A percentile compares a stretch with the other conserved stretches of the same genome.
phyloP scores from a whole-genome alignment of 1,140 invertebrate genomes.

The Zophobas morio region DNA sequence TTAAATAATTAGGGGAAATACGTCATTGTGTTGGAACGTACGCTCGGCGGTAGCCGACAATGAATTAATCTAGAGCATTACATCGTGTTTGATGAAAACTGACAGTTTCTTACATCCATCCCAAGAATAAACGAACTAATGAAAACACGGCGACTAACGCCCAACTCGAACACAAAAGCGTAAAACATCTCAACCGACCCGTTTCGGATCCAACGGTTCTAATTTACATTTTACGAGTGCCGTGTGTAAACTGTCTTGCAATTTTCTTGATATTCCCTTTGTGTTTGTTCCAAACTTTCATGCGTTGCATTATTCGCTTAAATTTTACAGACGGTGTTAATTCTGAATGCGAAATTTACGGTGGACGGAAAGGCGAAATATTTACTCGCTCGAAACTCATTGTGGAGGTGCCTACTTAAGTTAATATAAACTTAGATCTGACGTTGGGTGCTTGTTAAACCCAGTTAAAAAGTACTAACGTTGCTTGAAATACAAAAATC shows the following conservation, averaged over 20 bases:
- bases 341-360: neutral
- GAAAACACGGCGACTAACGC: slow-evolving; percentile 18
- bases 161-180: neutral
- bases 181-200: slow-evolving; percentile 23
- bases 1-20: slow-evolving; percentile 48
- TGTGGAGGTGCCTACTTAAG: too few species aligned
- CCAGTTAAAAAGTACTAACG: too few species aligned
- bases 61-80: slow-evolving; percentile 36
- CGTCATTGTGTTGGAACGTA: slow-evolving; percentile 40
- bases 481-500: too few species aligned
- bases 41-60: slow-evolving; percentile 10
- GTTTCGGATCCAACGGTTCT: slow-evolving; percentile 5
- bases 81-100: slow-evolving; percentile 41
- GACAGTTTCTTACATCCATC: slow-evolving; percentile 35
- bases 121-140: slow-evolving; percentile 28
- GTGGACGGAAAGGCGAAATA: too few species aligned
- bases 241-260: slow-evolving; percentile 31
- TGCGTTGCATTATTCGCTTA: slow-evolving; percentile 2
- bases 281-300: slow-evolving; percentile 9
- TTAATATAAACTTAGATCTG: too few species aligned
- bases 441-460: too few species aligned
- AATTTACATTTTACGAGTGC: slow-evolving; percentile 39
- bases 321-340: neutral
- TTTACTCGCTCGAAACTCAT: too few species aligned
- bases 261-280: slow-evolving; percentile 19